Conservation (phyloP, 2,888 invertebrate genomes). For the Girardia tigrina region DNA sequence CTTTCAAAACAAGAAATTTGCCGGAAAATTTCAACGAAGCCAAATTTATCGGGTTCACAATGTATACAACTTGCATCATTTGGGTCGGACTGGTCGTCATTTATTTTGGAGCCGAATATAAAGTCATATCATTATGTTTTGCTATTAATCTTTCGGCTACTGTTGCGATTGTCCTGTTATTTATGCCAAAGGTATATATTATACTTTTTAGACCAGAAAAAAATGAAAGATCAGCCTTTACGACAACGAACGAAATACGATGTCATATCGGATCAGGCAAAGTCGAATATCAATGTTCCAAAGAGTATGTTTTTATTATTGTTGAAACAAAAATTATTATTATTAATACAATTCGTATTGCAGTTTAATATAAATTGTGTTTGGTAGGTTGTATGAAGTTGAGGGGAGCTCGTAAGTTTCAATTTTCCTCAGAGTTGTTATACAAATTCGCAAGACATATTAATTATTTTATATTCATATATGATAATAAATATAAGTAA, state of each 20-base stretch:
- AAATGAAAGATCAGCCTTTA: slow-evolving; percentile 63
- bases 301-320: neutral
- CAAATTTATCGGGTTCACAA: slow-evolving; percentile 72
- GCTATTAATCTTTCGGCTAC: slow-evolving; percentile 63
- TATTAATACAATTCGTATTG: neutral
- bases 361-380: too few relatives aligned
- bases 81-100: slow-evolving; percentile 94
- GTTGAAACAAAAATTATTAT: neutral
- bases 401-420: too few relatives aligned
- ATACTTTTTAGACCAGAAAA: slow-evolving; percentile 63
- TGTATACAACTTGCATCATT: slow-evolving; percentile 94
- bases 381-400: too few relatives aligned
- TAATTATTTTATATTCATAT: too few relatives aligned
- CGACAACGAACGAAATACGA: slow-evolving; percentile 59
- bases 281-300: neutral
- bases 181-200: slow-evolving; percentile 65
- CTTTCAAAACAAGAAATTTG: slow-evolving; percentile 65
- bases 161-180: slow-evolving; percentile 62
- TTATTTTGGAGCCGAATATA: slow-evolving; percentile 69
- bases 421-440: too few relatives aligned
- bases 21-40: slow-evolving; percentile 87
- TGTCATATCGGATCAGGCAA: slow-evolving; percentile 56
- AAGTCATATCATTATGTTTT: slow-evolving; percentile 58
- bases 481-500: too few relatives aligned
- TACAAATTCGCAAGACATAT: too few relatives aligned